Conservation (phyloP, 2,113 vertebrate species). For the Oxygymnocypris stewartii region DNA sequence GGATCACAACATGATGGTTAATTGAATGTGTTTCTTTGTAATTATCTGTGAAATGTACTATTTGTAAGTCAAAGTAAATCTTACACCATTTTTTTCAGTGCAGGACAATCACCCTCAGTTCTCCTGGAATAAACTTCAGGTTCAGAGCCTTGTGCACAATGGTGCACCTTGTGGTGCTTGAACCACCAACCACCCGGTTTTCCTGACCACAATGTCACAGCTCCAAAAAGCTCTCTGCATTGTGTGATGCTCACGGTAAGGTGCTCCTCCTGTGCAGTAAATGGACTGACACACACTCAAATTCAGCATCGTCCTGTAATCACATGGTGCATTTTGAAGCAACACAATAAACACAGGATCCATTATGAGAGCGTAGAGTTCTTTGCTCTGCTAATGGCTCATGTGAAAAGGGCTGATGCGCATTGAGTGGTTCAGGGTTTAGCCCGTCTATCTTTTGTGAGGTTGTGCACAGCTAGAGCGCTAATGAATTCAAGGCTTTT, state of each 20-base stretch:
- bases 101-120: neutral
- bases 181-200: neutral
- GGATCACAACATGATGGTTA: too few species aligned
- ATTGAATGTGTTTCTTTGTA: too few species aligned
- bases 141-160: neutral
- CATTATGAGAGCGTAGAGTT: constrained; percentile 40
- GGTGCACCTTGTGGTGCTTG: neutral
- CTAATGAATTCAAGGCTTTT: constrained; percentile 57
- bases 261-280: neutral
- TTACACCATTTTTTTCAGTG: too few species aligned
- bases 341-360: constrained; percentile 46
- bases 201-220: neutral
- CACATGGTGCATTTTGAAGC: constrained; percentile 42
- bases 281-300: neutral
- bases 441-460: constrained; percentile 29
- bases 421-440: constrained; percentile 49
- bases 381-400: constrained; percentile 50
- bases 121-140: neutral
- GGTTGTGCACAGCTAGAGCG: neutral
- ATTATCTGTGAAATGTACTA: too few species aligned
- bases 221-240: neutral
- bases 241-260: neutral
- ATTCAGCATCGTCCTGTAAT: constrained; percentile 18
- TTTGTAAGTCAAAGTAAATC: too few species aligned
- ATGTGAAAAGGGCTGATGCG: constrained; percentile 42